These are phyloP conservation scores for Aurelia coerulea DNA, from an alignment of 30 jellyfish, hydroid and myxozoan species.

Conservation along the genomic window DNA sequence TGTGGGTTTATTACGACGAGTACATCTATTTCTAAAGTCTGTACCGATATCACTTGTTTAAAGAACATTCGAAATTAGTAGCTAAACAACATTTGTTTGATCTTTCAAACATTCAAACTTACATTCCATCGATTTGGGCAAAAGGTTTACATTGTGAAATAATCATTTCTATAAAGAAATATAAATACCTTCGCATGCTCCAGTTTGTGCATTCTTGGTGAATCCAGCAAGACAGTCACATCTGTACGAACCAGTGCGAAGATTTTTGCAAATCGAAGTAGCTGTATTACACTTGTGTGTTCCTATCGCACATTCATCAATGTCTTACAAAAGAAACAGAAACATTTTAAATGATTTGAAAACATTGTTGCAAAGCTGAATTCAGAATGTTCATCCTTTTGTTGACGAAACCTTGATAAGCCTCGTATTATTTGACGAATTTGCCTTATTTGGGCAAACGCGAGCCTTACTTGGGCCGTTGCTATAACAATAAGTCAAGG, in stretches of 20 bases:
- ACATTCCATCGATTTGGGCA: background rate
- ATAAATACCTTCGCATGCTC: constrained; percentile 69
- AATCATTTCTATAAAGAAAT: background rate
- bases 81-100: no score
- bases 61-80: no score
- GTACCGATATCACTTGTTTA: no score
- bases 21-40: no score
- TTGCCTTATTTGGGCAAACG: no score
- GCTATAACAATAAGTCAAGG: no score
- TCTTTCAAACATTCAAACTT: no score
- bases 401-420: no score
- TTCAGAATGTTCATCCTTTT: no score
- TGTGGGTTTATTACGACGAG: no score
- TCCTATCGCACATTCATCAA: constrained; percentile 63
- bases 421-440: no score
- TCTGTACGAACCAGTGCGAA: constrained; percentile 65
- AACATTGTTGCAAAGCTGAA: background rate
- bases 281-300: constrained; percentile 53
- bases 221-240: constrained; percentile 74
- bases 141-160: background rate
- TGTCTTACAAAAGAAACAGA: constrained; percentile 37
- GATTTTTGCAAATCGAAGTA: constrained; percentile 68
- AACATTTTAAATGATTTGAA: background rate
- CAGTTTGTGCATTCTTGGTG: constrained; percentile 40
- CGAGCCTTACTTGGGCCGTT: no score